Evolutionary conservation across 2,797 vertebrate species (phyloP), one percentile per base, ranked within the genome.

Genomic region (Stomatorhinus walkeri): DNA sequence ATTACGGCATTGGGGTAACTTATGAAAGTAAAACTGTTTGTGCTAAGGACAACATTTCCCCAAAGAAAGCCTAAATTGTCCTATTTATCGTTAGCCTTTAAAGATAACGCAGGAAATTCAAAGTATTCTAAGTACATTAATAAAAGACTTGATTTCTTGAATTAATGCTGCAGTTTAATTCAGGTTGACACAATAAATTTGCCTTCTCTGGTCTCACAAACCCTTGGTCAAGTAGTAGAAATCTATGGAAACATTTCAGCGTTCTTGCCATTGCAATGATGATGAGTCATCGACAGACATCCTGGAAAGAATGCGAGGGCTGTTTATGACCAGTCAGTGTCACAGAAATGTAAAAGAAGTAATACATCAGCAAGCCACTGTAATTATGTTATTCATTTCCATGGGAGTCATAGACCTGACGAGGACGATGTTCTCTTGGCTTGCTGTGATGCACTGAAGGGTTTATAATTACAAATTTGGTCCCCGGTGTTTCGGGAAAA

Each of bases 71-170:
- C 14, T 3, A 84, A 59, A 83, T 10, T 32, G 24, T 40, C 48
- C 40, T 6, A 76, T 84, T 89, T 89, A 64, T 19, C 68, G 46
- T 9, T 16, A 88, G 46, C 22, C 86, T 51, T 84, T 14, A 87
- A 64, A 56, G 85, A 88, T 43, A 8, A 76, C 51, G 48, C 36
- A 32, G 43, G 16, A 28, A 52, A 83, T 22, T 51, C n/a, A 16
- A 8, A 52, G 49, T 10, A 79, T 51, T 19, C 14, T 4, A 46
- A 59, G 36, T 46, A 59, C 28, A 61, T 64, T 32, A 87, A 87
- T n/a, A 59, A 46, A 9, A 12, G 40, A 36, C 22, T 68, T 28
- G 52, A 9, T 87, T 22, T 19, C 48, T 46, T 56, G 51, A 59
- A 46, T 52, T 79, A 32, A 43, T 79, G 22, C 22, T 79, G n/a